Base-by-base conservation (phyloP, 2,113 vertebrate genomes). In the Dipodomys spectabilis region DNA sequence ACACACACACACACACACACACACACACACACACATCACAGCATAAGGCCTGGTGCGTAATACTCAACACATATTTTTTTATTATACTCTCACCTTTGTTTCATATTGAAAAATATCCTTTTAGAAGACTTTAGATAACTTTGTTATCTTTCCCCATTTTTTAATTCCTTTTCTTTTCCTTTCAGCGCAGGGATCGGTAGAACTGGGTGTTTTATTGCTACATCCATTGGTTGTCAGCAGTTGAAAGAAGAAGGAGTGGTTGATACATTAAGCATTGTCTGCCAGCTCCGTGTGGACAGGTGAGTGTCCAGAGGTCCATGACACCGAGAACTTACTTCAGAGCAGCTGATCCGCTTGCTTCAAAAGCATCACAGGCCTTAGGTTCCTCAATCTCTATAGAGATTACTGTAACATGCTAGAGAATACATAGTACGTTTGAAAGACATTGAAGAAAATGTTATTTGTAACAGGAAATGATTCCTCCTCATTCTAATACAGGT, bases 141-240 rank as follows among this genome's bases (percentile, higher is more conserved):
- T 80, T 72, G n/a, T n/a, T 64, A 2, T 9, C 79, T 79, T 7
- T 35, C 12, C 28, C 35, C 27, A 57, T 64, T 16, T 92, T 60
- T 86, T 69, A 19, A 25, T 35, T 78, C 19, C 20, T 86, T 93
- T 77, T 83, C 86, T 95, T 96, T 95, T 96, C 74, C 88, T 97
- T 97, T 69, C 97, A 99, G 99, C 84, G 99, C 99, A 73, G 99
- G 99, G 91, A 99, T 99, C 92, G 99, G 99, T 73, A 99, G 99
- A 91, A 99, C 99, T 0, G 99, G 99, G 23, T 99, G 99, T 95
- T 99, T 99, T 96, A 99, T 99, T 80, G 99, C 99, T 83, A 99
- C 99, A 0, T 98, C 99, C 60, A 99, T 99, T 86, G 99, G 99
- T 88, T 99, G 99, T 92, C 98, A 96, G 80, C 99, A 99, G 97